Percentiles rank a stretch among this genome's conserved stretches.
phyloP scores from a whole-genome alignment of 2,888 invertebrate genomes.

The Drosophila limbata region DNA sequence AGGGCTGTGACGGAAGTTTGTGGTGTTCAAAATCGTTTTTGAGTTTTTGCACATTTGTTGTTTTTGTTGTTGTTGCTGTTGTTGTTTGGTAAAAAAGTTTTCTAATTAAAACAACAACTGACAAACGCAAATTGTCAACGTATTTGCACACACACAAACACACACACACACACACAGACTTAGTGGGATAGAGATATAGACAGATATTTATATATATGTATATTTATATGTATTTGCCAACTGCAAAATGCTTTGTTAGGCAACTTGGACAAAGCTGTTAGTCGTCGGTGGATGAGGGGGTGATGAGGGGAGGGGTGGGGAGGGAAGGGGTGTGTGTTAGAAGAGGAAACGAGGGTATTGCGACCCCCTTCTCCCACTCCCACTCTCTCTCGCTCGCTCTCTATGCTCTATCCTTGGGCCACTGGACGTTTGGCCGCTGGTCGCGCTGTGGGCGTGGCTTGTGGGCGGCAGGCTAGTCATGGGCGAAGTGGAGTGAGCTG shows the following conservation, averaged over 20 bases:
- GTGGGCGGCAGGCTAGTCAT: too few species aligned
- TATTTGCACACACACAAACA: constrained; percentile 47
- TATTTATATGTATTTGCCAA: constrained; percentile 64
- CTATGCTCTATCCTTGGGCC: constrained; percentile 55
- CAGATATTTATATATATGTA: constrained; percentile 40
- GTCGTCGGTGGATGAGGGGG: too few species aligned
- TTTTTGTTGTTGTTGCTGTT: constrained; percentile 33
- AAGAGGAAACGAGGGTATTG: background rate
- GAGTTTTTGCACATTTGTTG: constrained; percentile 59
- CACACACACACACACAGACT: constrained; percentile 20
- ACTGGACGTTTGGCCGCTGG: constrained; percentile 40
- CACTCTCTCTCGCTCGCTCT: background rate
- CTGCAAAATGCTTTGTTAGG: constrained; percentile 77
- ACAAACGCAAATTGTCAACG: constrained; percentile 81
- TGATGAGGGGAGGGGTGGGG: background rate
- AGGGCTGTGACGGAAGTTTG: constrained; percentile 47
- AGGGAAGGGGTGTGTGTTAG: background rate
- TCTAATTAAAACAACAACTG: constrained; percentile 81
- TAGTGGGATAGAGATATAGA: constrained; percentile 3
- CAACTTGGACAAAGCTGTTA: constrained; percentile 55
- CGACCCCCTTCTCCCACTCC: background rate
- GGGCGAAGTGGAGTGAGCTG: background rate
- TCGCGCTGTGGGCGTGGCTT: constrained; percentile 37
- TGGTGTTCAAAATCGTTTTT: constrained; percentile 77
- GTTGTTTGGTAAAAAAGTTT: constrained; percentile 79